A percentile compares a stretch with the other conserved stretches of the same genome.
Conservation (phyloP, 2,888 invertebrate species). For the Colletes collaris region DNA sequence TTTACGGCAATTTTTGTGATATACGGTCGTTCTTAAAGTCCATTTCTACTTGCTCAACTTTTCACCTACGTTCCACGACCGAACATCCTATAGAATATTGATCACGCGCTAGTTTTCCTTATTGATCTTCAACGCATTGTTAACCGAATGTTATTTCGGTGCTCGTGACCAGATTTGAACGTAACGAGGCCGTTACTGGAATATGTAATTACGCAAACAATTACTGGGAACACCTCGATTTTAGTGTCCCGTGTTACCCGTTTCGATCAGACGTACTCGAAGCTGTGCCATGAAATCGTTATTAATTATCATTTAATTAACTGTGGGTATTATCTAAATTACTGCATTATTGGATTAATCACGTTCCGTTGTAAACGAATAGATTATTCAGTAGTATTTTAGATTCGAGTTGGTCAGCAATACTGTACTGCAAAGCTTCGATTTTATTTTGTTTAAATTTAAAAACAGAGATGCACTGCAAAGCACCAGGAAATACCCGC, state of each 20-base stretch:
- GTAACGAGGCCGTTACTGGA: neutral
- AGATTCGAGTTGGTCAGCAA: too few species aligned
- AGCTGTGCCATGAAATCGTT: constrained; percentile 15
- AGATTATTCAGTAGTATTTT: neutral
- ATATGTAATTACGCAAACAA: constrained; percentile 16
- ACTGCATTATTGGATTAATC: neutral
- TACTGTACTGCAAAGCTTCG: neutral
- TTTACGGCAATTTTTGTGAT: too few species aligned
- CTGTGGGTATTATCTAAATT: constrained; percentile 21
- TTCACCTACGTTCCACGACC: too few species aligned
- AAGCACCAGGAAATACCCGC: too few species aligned
- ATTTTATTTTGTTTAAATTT: neutral
- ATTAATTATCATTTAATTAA: constrained; percentile 35
- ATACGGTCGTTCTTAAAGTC: too few species aligned
- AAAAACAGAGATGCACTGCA: too few species aligned
- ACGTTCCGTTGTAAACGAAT: neutral
- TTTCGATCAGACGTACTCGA: constrained; percentile 11
- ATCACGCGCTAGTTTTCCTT: neutral
- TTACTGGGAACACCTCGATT: constrained; percentile 20
- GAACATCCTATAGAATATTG: too few species aligned
- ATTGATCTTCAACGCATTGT: neutral
- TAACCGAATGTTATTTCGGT: neutral
- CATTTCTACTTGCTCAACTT: too few species aligned
- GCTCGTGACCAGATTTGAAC: neutral
- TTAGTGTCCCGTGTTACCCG: neutral